Evolutionary conservation across 2,113 vertebrate species (phyloP), one percentile per base, ranked within the genome.

Genomic region (Osmerus mordax): DNA sequence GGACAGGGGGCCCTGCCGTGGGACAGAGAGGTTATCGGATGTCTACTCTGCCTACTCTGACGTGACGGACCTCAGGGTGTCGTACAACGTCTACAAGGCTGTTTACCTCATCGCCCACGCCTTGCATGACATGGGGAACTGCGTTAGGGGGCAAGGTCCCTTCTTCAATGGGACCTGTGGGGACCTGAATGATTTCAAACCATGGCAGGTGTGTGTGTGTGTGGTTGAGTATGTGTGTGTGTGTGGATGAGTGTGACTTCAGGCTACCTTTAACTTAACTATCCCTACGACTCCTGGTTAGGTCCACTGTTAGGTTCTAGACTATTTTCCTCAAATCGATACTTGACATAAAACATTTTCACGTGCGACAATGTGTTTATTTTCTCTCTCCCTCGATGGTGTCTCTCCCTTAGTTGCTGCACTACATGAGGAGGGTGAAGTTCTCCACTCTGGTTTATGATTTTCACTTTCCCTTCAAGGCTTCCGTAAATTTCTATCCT

Each of bases 21-120:
- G 88, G 1, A 81, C 14, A 3, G 89, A 92, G 69, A 72, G 60
- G 75, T 83, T 91, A 65, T 65, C 74, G 8, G 55, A 84, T 25
- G 74, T 91, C 62, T 84, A 86, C 74, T 86, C 89, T 23, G 51
- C 83, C 13, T 92, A 84, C 71, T 77, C 81, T 67, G 90, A 91
- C 72, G 85, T 91, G 58, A 87, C 89, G 47, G 83, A 91, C 75
- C 78, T 90, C 55, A 84, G 90, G 29, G 89, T 91, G 32, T 88
- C 90, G 18, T 92, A 91, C 74, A 92, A 92, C 21, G 89, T 93
- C 5, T 92, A 93, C 67, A 92, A 92, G 71, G 92, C 90, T 12
- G 87, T 92, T 7, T 87, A 93, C 78, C 70, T 91, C 18, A 78
- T 92, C 55, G 91, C 91, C 18, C 77, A 92, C 70, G 89, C 91